A percentile compares a stretch with the other conserved stretches of the same genome.
These are phyloP conservation scores for Dasypus novemcinctus DNA, from an alignment of 2,113 vertebrate genomes.

Conservation along the genomic window DNA sequence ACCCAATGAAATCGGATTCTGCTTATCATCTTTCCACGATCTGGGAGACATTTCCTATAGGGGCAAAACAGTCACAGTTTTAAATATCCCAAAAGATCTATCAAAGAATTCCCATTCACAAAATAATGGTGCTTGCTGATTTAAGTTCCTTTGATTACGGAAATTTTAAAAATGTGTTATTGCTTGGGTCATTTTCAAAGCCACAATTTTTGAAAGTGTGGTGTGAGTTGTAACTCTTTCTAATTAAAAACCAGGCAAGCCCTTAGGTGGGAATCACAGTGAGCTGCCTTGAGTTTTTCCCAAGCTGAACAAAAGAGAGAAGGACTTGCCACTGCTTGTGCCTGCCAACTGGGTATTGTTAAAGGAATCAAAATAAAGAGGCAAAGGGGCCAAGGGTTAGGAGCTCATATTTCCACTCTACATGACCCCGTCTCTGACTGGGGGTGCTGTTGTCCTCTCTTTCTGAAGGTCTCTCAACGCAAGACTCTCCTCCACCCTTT, in stretches of 20 bases:
- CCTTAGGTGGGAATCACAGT: slow-evolving; percentile 82
- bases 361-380: slow-evolving; percentile 85
- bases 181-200: slow-evolving; percentile 53
- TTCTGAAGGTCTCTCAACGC: slow-evolving; percentile 83
- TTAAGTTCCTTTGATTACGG: neutral
- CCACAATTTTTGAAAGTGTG: slow-evolving; percentile 60
- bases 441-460: slow-evolving; percentile 81
- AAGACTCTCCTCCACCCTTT: slow-evolving; percentile 70
- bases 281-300: slow-evolving; percentile 81
- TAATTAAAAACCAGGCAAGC: slow-evolving; percentile 83
- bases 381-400: slow-evolving; percentile 81
- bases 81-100: slow-evolving; percentile 1
- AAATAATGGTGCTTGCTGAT: neutral
- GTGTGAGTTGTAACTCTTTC: slow-evolving; percentile 80
- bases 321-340: slow-evolving; percentile 81
- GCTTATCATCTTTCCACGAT: slow-evolving; percentile 32
- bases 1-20: slow-evolving; percentile 19
- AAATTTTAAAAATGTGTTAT: slow-evolving; percentile 52
- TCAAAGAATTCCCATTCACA: neutral
- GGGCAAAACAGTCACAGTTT: neutral
- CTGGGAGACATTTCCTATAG: neutral
- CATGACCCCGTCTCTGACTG: slow-evolving; percentile 81
- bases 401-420: slow-evolving; percentile 86
- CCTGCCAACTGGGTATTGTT: slow-evolving; percentile 83
- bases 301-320: slow-evolving; percentile 85